Evolutionary conservation across 2,888 invertebrate genomes (phyloP).

Genomic region (Rhamnusium bicolor): DNA sequence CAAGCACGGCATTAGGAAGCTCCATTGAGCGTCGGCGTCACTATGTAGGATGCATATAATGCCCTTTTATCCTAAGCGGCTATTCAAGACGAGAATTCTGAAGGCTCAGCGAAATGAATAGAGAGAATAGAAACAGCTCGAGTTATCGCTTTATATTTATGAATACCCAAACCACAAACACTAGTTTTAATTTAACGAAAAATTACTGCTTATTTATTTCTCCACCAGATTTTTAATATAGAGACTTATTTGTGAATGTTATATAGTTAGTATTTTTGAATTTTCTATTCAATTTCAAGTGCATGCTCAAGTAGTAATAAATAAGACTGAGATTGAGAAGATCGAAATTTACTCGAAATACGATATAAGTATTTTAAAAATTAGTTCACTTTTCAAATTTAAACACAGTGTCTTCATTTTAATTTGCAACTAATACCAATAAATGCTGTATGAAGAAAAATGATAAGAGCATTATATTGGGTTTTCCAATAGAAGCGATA

Average conservation of each 20-base stretch:
- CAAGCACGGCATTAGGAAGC: constrained; percentile 53
- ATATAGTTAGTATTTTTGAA: not conserved
- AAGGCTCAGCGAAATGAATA: constrained; percentile 32
- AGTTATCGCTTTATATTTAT: constrained; percentile 26
- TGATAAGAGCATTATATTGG: no score
- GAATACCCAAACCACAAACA: constrained; percentile 17
- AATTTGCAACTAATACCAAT: no score
- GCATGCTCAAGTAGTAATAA: no score
- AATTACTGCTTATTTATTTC: not conserved
- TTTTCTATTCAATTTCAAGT: not conserved
- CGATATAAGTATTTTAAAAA: no score
- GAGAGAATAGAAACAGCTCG: constrained; percentile 24
- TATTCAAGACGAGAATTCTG: constrained; percentile 32
- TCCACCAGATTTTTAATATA: constrained; percentile 10
- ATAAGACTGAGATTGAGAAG: no score
- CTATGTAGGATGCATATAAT: constrained; percentile 28
- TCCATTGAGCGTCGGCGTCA: constrained; percentile 40
- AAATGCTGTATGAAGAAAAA: no score
- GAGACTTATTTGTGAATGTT: not conserved
- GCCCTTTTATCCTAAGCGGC: constrained; percentile 30
- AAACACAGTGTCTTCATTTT: no score
- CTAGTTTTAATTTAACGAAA: constrained; percentile 20
- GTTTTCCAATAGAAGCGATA: no score
- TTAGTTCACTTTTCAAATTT: no score
- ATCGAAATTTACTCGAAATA: no score